Percentiles rank a stretch among this genome's conserved stretches.
These are phyloP conservation scores for Hermaeophaga mercurialis DNA, from an alignment of 2,888 invertebrate genomes.

Conservation along the genomic window DNA sequence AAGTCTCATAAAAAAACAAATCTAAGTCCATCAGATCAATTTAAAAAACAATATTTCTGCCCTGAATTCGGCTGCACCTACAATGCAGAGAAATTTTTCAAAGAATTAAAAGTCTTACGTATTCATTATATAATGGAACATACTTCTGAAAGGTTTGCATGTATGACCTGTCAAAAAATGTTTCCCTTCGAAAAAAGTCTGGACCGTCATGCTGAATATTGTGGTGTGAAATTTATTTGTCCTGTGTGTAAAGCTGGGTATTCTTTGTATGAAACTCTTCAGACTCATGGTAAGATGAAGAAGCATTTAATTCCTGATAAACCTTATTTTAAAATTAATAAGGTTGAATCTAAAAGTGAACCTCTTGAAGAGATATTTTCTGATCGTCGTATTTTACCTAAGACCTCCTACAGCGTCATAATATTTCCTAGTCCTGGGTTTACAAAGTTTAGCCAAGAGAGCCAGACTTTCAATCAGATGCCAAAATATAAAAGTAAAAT, in stretches of 20 bases:
- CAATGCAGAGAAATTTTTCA: constrained; percentile 60
- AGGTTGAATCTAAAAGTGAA: constrained; percentile 24
- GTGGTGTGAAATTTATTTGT: constrained; percentile 57
- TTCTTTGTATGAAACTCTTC: constrained; percentile 52
- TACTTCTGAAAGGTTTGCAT: constrained; percentile 62
- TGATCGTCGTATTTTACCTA: constrained; percentile 38
- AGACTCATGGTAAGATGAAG: constrained; percentile 55
- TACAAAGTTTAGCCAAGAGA: constrained; percentile 43
- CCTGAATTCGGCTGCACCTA: constrained; percentile 63
- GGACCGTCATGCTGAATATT: constrained; percentile 64
- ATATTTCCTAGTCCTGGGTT: constrained; percentile 24
- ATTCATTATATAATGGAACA: constrained; percentile 78
- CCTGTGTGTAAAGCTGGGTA: constrained; percentile 52
- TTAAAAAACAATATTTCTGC: constrained; percentile 63
- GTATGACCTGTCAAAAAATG: constrained; percentile 62
- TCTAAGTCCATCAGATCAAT: constrained; percentile 38
- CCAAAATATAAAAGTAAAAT: constrained; percentile 43
- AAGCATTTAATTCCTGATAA: constrained; percentile 52
- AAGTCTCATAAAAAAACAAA: constrained; percentile 60
- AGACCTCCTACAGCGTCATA: constrained; percentile 32
- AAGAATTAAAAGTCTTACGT: constrained; percentile 63
- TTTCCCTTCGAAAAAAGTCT: constrained; percentile 63
- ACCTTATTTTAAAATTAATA: constrained; percentile 44
- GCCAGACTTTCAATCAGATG: constrained; percentile 43
- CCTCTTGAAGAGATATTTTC: constrained; percentile 8